Evolutionary conservation across 1,140 invertebrate genomes (phyloP).

Genomic region (Stegodyphus dumicola): DNA sequence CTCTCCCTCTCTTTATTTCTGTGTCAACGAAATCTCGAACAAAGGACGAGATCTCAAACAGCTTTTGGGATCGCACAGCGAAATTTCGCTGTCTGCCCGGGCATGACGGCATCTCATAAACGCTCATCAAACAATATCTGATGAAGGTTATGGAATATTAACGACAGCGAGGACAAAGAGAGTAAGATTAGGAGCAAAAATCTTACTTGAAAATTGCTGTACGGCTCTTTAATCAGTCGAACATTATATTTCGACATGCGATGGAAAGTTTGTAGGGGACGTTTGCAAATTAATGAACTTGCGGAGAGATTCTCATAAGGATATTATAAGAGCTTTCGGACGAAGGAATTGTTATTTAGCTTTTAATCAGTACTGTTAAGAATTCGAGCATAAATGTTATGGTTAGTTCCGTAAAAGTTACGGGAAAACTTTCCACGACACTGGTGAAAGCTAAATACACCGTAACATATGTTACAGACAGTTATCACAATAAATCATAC

Average conservation of each 20-base stretch:
- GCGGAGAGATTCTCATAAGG: too few species aligned
- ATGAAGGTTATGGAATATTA: conserved; percentile 25
- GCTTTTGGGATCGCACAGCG: not conserved
- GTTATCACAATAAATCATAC: too few species aligned
- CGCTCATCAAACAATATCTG: conserved; percentile 51
- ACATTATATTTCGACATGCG: conserved; percentile 11
- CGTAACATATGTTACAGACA: too few species aligned
- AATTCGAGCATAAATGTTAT: too few species aligned
- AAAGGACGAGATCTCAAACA: not conserved
- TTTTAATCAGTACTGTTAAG: too few species aligned
- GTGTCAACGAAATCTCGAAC: not conserved
- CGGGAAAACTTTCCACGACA: too few species aligned
- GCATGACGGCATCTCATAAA: conserved; percentile 38
- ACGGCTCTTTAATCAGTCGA: conserved; percentile 21
- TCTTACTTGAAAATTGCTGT: conserved; percentile 25
- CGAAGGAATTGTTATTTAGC: too few species aligned
- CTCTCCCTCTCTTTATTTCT: not conserved
- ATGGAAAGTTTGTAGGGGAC: not conserved
- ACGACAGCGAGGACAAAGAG: conserved; percentile 14
- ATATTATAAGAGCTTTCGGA: too few species aligned
- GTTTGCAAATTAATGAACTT: not conserved
- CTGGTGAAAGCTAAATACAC: too few species aligned
- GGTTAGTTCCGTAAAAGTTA: too few species aligned
- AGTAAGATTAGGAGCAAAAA: conserved; percentile 25
- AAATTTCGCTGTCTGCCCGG: conserved; percentile 2